These are phyloP conservation scores for Nemapogon koenigi DNA, from an alignment of 2,888 invertebrate genomes.

Conservation along the genomic window DNA sequence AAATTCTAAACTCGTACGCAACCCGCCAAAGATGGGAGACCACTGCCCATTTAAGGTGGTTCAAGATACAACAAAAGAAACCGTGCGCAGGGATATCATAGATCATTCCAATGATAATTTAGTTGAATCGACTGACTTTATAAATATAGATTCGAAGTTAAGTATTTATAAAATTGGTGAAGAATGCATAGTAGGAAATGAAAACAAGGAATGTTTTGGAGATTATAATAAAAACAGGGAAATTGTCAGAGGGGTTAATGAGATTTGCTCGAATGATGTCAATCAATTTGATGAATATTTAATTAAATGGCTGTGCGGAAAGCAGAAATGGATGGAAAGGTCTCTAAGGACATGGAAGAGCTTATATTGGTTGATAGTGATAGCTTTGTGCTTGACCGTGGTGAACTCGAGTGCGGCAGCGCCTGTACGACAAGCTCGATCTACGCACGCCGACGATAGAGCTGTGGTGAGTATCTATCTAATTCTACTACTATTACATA, in stretches of 20 bases:
- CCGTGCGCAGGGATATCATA: conserved; percentile 20
- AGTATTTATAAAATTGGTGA: conserved; percentile 17
- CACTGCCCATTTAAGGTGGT: conserved; percentile 6
- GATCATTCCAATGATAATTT: conserved; percentile 47
- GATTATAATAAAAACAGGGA: too few species aligned
- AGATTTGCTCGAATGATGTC: too few species aligned
- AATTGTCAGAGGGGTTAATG: too few species aligned
- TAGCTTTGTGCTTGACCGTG: conserved; percentile 38
- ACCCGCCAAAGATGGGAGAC: conserved; percentile 11
- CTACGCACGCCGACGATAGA: conserved; percentile 30
- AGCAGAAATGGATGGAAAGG: conserved; percentile 33
- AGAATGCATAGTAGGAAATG: conserved; percentile 41
- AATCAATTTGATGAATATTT: conserved; percentile 29
- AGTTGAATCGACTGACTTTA: conserved; percentile 41
- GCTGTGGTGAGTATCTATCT: conserved; percentile 35
- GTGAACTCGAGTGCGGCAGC: conserved; percentile 38
- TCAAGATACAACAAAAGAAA: conserved; percentile 12
- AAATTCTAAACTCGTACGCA: conserved; percentile 16
- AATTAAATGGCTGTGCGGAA: conserved; percentile 26
- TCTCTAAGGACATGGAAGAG: conserved; percentile 44
- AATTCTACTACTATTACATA: too few species aligned
- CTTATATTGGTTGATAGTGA: conserved; percentile 32
- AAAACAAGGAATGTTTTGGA: too few species aligned
- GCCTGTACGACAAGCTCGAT: conserved; percentile 35
- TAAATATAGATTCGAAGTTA: conserved; percentile 19